A percentile compares a stretch with the other conserved stretches of the same genome.
These are phyloP conservation scores for Myiozetetes cayanensis DNA, from an alignment of 2,113 vertebrate genomes.

Conservation along the genomic window DNA sequence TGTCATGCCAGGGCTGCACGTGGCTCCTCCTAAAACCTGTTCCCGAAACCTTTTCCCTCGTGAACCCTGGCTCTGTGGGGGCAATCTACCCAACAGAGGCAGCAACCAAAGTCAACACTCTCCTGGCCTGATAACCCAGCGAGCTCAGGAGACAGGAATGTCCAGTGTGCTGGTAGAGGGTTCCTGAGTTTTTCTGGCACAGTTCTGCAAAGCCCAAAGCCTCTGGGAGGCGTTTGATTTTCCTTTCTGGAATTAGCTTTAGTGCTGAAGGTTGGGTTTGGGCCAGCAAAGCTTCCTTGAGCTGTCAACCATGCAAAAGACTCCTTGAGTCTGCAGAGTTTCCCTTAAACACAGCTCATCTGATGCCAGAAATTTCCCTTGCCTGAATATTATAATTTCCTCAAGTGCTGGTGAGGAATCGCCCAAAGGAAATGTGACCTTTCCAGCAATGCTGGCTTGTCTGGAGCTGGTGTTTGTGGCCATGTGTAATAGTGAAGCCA, in stretches of 20 bases:
- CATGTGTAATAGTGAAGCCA: not conserved
- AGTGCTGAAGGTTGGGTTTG: slow-evolving; percentile 50
- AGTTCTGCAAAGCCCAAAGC: not conserved
- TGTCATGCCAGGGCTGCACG: too few relatives aligned
- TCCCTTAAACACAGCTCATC: slow-evolving; percentile 16
- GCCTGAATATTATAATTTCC: slow-evolving; percentile 8
- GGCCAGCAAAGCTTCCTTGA: slow-evolving; percentile 59
- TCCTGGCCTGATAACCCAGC: fast-evolving
- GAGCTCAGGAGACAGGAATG: slow-evolving; percentile 38
- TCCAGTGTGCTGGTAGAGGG: not conserved
- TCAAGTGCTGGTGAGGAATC: not conserved
- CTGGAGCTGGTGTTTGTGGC: not conserved
- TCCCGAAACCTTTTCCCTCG: not conserved
- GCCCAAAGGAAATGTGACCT: slow-evolving; percentile 30
- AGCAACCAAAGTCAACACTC: not conserved
- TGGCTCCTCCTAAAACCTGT: not conserved
- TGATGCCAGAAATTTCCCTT: slow-evolving; percentile 35
- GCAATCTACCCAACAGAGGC: not conserved
- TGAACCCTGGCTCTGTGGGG: not conserved
- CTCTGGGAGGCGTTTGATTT: slow-evolving; percentile 38
- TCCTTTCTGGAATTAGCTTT: slow-evolving; percentile 58
- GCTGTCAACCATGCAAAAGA: not conserved
- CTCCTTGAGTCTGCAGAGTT: not conserved
- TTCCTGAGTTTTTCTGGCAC: not conserved
- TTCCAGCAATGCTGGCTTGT: not conserved